phyloP scores from a whole-genome alignment of 2,888 invertebrate species.

The Torymus auratus region DNA sequence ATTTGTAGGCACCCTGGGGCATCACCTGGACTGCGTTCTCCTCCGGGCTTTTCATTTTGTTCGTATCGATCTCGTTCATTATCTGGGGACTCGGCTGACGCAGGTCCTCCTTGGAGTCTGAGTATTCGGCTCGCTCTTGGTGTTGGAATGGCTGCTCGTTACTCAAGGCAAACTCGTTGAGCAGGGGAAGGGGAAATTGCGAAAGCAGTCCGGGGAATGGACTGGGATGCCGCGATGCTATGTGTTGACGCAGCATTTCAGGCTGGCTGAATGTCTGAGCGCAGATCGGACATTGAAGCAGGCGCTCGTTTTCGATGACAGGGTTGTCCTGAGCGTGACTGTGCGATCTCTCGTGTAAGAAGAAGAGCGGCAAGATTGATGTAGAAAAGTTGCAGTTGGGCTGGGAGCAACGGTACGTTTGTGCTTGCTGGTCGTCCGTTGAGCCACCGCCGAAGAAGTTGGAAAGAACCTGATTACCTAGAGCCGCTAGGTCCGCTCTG shows the following conservation, averaged over 20 bases:
- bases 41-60: constrained; percentile 75
- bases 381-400: constrained; percentile 94
- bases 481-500: constrained; percentile 60
- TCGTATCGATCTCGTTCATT: constrained; percentile 68
- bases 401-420: constrained; percentile 92
- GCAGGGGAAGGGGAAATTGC: constrained; percentile 69
- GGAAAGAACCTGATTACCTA: constrained; percentile 79
- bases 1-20: constrained; percentile 73
- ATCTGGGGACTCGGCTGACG: constrained; percentile 71
- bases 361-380: constrained; percentile 91
- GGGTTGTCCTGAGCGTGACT: constrained; percentile 76
- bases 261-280: constrained; percentile 79
- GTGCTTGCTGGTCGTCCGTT: constrained; percentile 79
- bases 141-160: constrained; percentile 74
- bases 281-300: constrained; percentile 80
- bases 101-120: constrained; percentile 74
- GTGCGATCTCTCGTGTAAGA: constrained; percentile 94
- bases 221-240: constrained; percentile 81
- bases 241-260: constrained; percentile 81
- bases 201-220: constrained; percentile 72
- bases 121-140: constrained; percentile 62
- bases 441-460: constrained; percentile 77
- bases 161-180: constrained; percentile 66
- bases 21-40: constrained; percentile 76
- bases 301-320: constrained; percentile 69